Evolutionary conservation across 2,888 invertebrate species (phyloP), one percentile per base, ranked within the genome.

Genomic region (Stenichneumon culpator): DNA sequence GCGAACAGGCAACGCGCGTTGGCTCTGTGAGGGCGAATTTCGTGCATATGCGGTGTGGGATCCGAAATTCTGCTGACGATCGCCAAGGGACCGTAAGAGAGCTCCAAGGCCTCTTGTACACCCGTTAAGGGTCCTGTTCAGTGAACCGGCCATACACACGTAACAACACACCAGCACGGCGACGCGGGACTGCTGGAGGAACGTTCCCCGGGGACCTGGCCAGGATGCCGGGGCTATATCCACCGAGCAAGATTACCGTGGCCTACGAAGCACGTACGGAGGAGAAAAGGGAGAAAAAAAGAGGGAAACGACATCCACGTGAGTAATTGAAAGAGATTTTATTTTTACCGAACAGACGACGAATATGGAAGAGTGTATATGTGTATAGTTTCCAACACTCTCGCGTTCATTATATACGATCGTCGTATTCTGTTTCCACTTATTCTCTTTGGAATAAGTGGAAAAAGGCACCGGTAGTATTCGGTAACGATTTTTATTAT

Each of bases 1-100:
- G 44, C 77, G 36, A 68, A 39, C 9, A 60, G 14, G 36, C n/a
- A 22, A 19, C 36, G 57, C 67, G 78, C 54, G 72, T 65, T 32
- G 25, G 63, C 52, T 65, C 25, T n/a, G 72, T 54, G 69, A 78
- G 60, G 75, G 67, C 74, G 52, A 67, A 19, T 54, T 73, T 67
- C 57, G 85, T 81, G 87, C 91, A 92, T 91, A 91, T 92, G 92
- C 92, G 91, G 90, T 90, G 25, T 78, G 63, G 89, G 89, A 91
- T 90, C 89, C 87, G 90, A 91, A 93, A 93, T 93, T 93, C 88
- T 91, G 92, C 92, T 93, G 93, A 93, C 93, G 92, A 92, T 90
- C 92, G 91, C 89, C 90, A 88, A 83, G 93, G 93, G 93, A 93
- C 89, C 79, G 47, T 63, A 69, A 74, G 63, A 68, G 63, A 57